Conservation (phyloP, 2,113 vertebrate genomes). For the Eptesicus fuscus region DNA sequence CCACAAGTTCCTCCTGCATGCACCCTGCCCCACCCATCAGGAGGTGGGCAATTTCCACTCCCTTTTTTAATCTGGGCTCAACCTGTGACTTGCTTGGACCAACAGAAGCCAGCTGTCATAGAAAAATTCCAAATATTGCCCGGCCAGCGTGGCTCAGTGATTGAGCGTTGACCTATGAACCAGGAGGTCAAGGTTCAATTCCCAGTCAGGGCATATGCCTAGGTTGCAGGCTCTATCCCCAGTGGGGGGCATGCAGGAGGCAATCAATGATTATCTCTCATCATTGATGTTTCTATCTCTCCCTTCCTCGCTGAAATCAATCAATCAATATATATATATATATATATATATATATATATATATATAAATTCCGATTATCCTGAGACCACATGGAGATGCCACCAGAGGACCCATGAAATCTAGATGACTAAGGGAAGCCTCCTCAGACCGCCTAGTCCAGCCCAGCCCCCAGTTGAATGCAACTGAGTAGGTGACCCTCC, state of each 20-base stretch:
- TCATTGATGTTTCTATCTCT: no score
- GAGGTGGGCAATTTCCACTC: no score
- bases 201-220: no score
- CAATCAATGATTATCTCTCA: no score
- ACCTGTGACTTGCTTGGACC: background rate
- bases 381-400: background rate
- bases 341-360: no score
- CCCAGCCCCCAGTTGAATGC: background rate
- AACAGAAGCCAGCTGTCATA: background rate
- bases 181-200: no score
- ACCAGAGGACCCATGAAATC: background rate
- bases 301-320: no score
- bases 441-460: background rate
- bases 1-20: background rate
- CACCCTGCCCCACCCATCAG: accelerated
- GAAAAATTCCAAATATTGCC: background rate
- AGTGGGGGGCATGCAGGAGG: no score
- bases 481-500: background rate
- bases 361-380: background rate
- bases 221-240: no score
- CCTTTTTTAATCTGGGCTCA: background rate
- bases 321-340: no score
- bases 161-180: no score
- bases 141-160: no score
- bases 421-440: background rate